Percentiles rank a stretch among this genome's conserved stretches.
These are phyloP conservation scores for Thunnus thynnus DNA, from an alignment of 2,113 vertebrate genomes.

Conservation along the genomic window DNA sequence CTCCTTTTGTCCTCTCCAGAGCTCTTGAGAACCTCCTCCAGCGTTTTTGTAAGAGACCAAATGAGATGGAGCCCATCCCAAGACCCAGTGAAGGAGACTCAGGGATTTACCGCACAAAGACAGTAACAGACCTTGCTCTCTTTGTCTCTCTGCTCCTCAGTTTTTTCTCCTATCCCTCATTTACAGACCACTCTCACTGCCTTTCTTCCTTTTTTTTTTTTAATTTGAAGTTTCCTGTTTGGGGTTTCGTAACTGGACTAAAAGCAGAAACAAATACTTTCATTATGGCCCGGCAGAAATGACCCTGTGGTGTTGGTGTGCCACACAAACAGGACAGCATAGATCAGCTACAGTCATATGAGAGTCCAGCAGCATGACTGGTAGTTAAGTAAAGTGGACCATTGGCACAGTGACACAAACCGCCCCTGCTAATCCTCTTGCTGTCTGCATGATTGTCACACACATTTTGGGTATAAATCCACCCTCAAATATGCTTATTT, in stretches of 20 bases:
- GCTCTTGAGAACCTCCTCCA: slow-evolving; percentile 46
- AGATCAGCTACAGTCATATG: slow-evolving; percentile 25
- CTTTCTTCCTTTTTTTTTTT: not conserved
- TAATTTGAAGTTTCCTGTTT: not conserved
- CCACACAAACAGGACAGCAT: slow-evolving; percentile 17
- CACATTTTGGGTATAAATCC: slow-evolving; percentile 33
- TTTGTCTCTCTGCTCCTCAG: slow-evolving; percentile 10
- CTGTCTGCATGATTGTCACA: slow-evolving; percentile 23
- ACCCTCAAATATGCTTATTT: slow-evolving; percentile 17
- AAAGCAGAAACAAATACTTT: slow-evolving; percentile 24
- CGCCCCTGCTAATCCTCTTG: slow-evolving; percentile 39
- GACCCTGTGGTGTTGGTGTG: slow-evolving; percentile 7
- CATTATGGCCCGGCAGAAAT: slow-evolving; percentile 4
- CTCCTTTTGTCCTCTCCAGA: slow-evolving; percentile 57
- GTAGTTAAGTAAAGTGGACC: slow-evolving; percentile 52
- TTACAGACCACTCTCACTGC: not conserved
- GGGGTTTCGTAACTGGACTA: slow-evolving; percentile 6
- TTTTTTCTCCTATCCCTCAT: not conserved
- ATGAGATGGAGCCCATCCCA: slow-evolving; percentile 46
- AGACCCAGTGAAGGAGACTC: slow-evolving; percentile 16
- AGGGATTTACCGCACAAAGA: slow-evolving; percentile 36
- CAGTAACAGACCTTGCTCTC: not conserved
- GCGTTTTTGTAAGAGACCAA: slow-evolving; percentile 25
- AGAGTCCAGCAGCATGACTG: slow-evolving; percentile 8
- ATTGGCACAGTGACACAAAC: slow-evolving; percentile 47